A percentile compares a stretch with the other conserved stretches of the same genome.
Evolutionary conservation across 2,888 invertebrate species (phyloP).

Genomic region (Cryptus armator): DNA sequence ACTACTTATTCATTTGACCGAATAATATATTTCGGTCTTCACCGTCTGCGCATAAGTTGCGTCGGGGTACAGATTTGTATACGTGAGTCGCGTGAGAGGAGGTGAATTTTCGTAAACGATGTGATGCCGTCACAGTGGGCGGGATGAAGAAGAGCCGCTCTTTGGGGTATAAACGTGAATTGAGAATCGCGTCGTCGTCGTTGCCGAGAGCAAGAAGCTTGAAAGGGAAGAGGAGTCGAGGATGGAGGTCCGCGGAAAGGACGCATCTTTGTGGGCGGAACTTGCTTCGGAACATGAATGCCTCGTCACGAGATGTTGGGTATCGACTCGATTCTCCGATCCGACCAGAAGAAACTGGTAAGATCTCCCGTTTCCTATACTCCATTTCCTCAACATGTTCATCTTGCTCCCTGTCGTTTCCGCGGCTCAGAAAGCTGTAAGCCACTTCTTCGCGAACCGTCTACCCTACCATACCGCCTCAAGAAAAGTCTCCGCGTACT

Average conservation of each 20-base stretch:
- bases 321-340: slow-evolving; percentile 69
- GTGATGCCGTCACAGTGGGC: slow-evolving; percentile 24
- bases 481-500: slow-evolving; percentile 45
- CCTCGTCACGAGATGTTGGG: slow-evolving; percentile 73
- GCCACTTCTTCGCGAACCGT: slow-evolving; percentile 65
- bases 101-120: slow-evolving; percentile 51
- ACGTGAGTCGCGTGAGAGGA: slow-evolving; percentile 12
- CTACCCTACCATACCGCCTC: slow-evolving; percentile 36
- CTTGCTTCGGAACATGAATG: slow-evolving; percentile 71
- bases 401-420: slow-evolving; percentile 25
- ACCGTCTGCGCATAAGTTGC: not conserved
- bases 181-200: slow-evolving; percentile 61
- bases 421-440: slow-evolving; percentile 66
- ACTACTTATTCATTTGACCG: slow-evolving; percentile 5
- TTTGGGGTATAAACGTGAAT: slow-evolving; percentile 55
- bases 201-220: slow-evolving; percentile 61
- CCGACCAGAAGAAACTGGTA: slow-evolving; percentile 62
- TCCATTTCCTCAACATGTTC: slow-evolving; percentile 62
- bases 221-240: slow-evolving; percentile 45
- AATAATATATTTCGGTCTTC: not conserved
- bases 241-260: slow-evolving; percentile 25
- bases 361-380: slow-evolving; percentile 62
- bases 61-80: slow-evolving; percentile 6
- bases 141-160: slow-evolving; percentile 24
- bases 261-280: slow-evolving; percentile 60